These are phyloP conservation scores for Hetaerina titia DNA, from an alignment of 2,888 invertebrate species.

Conservation along the genomic window DNA sequence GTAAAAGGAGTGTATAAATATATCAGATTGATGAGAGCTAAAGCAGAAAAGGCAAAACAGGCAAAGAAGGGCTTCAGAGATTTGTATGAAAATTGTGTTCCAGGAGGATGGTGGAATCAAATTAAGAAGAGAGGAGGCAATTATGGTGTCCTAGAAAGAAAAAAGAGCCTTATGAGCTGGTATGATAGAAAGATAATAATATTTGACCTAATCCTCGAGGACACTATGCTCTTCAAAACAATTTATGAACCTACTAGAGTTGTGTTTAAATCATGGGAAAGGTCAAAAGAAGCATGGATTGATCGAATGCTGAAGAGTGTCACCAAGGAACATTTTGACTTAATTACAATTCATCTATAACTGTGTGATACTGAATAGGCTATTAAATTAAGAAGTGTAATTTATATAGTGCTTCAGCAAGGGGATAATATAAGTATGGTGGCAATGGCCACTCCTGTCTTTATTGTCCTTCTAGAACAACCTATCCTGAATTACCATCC, in stretches of 20 bases:
- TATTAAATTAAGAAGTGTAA: no score
- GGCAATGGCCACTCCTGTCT: no score
- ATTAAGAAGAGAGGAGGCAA: neutral
- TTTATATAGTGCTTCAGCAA: no score
- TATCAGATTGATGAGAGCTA: neutral
- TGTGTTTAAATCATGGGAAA: neutral
- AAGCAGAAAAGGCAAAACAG: neutral
- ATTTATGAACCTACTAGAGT: neutral
- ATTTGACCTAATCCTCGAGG: neutral
- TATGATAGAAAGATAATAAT: neutral
- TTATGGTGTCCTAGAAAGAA: neutral
- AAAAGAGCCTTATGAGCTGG: neutral
- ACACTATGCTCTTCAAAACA: neutral
- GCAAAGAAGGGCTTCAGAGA: neutral
- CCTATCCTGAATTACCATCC: no score
- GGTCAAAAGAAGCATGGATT: neutral
- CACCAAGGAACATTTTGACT: neutral
- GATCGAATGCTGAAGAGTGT: neutral
- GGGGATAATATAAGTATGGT: no score
- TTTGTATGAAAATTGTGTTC: neutral
- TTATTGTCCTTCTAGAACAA: no score
- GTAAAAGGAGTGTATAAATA: neutral
- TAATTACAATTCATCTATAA: neutral
- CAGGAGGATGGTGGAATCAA: neutral
- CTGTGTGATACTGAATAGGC: no score